Evolutionary conservation across 2,797 vertebrate genomes (phyloP).

Genomic region (Mastacembelus armatus): DNA sequence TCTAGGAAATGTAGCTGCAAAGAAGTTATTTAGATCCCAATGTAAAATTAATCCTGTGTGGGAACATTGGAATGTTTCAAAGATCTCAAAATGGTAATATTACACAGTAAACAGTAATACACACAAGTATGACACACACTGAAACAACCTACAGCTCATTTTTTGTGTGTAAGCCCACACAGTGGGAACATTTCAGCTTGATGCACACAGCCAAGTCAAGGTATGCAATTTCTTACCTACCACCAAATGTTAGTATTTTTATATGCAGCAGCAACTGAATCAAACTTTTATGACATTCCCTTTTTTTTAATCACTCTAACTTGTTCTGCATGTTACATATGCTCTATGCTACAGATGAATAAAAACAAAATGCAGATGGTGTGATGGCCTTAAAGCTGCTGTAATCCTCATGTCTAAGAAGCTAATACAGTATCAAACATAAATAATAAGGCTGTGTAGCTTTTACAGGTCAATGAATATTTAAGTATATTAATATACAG

Average conservation of each 20-base stretch:
- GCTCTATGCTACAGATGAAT: not conserved
- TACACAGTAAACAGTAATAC: not conserved
- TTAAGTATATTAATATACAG: no score
- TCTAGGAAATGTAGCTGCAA: not conserved
- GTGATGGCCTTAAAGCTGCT: not conserved
- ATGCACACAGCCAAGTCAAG: not conserved
- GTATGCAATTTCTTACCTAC: not conserved
- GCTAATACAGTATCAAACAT: no score
- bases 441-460: no score
- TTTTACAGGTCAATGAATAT: no score
- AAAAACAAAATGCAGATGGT: no score
- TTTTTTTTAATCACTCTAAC: not conserved
- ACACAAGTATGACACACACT: not conserved
- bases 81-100: not conserved
- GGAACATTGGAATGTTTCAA: not conserved
- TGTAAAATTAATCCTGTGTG: not conserved
- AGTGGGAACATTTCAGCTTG: not conserved
- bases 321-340: not conserved
- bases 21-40: not conserved
- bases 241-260: not conserved
- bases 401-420: no score
- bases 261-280: not conserved
- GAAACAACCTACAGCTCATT: not conserved
- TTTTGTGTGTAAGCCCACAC: not conserved
- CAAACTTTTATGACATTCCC: not conserved